Conservation (phyloP, 2,797 vertebrate species). For the Cryptoblepharus egeriae region DNA sequence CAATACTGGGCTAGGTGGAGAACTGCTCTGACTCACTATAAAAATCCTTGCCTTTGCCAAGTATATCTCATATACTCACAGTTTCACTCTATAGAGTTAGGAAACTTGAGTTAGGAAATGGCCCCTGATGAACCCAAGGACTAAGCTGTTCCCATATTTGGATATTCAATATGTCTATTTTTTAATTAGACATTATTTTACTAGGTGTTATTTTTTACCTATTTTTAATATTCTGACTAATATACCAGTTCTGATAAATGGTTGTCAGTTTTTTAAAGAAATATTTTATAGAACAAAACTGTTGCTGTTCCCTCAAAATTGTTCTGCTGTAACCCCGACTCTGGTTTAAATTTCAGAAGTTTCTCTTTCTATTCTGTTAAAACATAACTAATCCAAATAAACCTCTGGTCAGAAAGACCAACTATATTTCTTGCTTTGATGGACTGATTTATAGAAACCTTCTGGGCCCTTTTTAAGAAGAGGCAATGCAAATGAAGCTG, state of each 20-base stretch:
- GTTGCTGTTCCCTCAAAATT: not conserved
- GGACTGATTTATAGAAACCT: not conserved
- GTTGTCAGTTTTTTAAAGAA: not conserved
- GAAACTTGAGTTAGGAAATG: not conserved
- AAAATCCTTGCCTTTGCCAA: not conserved
- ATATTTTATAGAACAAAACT: not conserved
- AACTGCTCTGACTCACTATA: not conserved
- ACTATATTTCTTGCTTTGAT: not conserved
- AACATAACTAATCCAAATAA: slow-evolving; percentile 32
- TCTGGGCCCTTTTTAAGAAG: not conserved
- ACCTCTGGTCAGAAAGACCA: not conserved
- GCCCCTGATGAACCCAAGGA: too few relatives aligned
- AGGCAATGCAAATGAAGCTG: too few relatives aligned
- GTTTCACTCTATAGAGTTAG: not conserved
- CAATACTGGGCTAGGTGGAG: not conserved
- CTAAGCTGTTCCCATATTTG: not conserved
- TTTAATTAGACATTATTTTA: too few relatives aligned
- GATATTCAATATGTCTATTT: too few relatives aligned
- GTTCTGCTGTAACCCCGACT: not conserved
- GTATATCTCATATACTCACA: not conserved
- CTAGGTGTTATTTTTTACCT: too few relatives aligned
- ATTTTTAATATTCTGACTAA: too few relatives aligned
- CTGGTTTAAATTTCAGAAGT: not conserved
- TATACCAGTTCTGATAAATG: not conserved
- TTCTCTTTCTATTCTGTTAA: not conserved